Percentiles rank a stretch among this genome's conserved stretches.
Evolutionary conservation across 2,888 invertebrate genomes (phyloP).

Genomic region (Apodemia hepburni): DNA sequence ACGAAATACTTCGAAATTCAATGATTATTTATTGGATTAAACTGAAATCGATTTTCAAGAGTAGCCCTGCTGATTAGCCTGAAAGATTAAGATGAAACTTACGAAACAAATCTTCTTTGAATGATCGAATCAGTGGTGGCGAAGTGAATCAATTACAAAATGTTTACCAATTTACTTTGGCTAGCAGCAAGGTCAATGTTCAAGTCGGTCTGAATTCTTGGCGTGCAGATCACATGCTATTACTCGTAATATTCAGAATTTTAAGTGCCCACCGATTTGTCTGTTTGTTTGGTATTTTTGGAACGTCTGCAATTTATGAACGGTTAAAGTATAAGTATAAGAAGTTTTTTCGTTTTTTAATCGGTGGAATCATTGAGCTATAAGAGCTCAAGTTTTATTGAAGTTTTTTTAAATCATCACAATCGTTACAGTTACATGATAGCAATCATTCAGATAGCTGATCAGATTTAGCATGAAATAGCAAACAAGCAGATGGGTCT

Average conservation of each 20-base stretch:
- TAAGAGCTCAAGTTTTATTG: background rate
- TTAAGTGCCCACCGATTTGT: constrained; percentile 8
- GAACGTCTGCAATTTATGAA: constrained; percentile 16
- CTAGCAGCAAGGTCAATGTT: constrained; percentile 32
- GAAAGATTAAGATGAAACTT: no score
- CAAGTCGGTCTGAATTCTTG: constrained; percentile 29
- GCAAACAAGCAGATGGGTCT: no score
- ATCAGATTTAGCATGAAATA: no score
- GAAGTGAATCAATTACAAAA: constrained; percentile 10
- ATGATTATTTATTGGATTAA: no score
- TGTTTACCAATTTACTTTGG: background rate
- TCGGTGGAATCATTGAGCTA: background rate
- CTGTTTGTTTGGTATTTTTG: constrained; percentile 9
- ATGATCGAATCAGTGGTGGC: background rate
- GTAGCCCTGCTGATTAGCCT: no score
- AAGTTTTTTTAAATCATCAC: no score
- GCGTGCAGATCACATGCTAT: constrained; percentile 18
- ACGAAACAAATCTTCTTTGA: background rate
- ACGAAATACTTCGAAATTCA: no score
- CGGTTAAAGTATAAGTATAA: background rate
- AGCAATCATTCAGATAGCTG: no score
- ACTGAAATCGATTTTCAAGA: no score
- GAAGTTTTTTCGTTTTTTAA: no score
- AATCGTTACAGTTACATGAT: no score
- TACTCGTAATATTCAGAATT: constrained; percentile 14